Base-by-base conservation (phyloP, 1,140 invertebrate genomes). In the Ostrea denselamellosa region DNA sequence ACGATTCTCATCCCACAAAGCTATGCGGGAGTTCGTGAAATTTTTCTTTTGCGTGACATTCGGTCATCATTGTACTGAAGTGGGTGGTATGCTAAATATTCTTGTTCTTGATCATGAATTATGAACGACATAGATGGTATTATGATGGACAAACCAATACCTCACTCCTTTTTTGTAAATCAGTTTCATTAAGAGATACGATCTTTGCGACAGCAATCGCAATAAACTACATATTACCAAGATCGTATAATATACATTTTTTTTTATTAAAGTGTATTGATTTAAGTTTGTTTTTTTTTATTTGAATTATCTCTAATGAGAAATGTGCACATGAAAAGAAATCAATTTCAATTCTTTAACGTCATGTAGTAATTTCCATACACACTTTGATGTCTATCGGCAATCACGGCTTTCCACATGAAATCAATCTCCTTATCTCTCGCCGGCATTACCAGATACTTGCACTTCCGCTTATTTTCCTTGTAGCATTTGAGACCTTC, bases 331-430 rank as follows among this genome's bases (percentile, higher is more conserved):
- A 81, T 34, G 22, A 9, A 51, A 28, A 34, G 51, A 82, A 82
- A 34, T 51, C 51, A 34, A 82, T 82, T 82, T 34, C 1, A 82
- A 22, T 51, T 82, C 12, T 62, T 62, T 62, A 62, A 22, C 28
- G 53, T 77, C 88, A 89, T 89, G n/a, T 89, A 89, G 22, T 89
- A 89, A 52, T 89, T 85, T 5, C 88, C 88, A 85, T 85, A 89
- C 28, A 52, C 77, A 51, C 86, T 87, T 62, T 89, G 88, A 25
- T 17, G 85, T 65, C 88, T 85, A 34, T 87, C 88, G 12, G 58
- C 25, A 54, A 89, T 77, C 25, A 89, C 86, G 0, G 83, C 68
- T 22, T 83, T 86, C 88, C 88, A 89, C 83, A 89, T 85, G 52
- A 81, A 17, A 28, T 68, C 77, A 8, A 89, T 82, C 54, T 89